Conservation (phyloP, 1,140 invertebrate genomes). For the Dendroctonus ponderosae region DNA sequence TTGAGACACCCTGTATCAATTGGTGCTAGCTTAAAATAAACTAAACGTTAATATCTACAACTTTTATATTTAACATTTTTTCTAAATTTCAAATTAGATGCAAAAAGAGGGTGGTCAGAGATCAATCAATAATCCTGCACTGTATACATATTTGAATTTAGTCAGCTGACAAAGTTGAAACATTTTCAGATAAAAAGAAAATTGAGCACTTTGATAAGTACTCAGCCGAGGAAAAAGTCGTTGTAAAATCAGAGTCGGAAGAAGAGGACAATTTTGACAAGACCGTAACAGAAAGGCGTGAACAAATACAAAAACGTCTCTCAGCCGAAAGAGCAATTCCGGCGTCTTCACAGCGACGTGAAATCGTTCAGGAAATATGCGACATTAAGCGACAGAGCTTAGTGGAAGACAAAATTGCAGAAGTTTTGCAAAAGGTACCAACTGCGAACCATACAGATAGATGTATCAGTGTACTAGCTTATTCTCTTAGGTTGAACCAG, state of each 20-base stretch:
- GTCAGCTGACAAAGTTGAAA: too few relatives aligned
- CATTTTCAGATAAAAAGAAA: conserved; percentile 52
- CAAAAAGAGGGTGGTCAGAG: too few relatives aligned
- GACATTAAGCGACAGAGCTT: conserved; percentile 67
- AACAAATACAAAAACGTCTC: conserved; percentile 68
- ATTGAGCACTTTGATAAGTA: conserved; percentile 62
- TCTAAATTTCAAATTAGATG: too few relatives aligned
- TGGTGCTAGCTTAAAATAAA: too few relatives aligned
- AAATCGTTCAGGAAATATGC: conserved; percentile 66
- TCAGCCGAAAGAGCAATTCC: conserved; percentile 64
- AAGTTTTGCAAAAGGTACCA: conserved; percentile 56
- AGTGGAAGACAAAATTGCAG: conserved; percentile 58
- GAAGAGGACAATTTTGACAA: conserved; percentile 67
- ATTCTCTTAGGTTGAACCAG: too few relatives aligned
- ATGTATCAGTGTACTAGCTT: background rate
- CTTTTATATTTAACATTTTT: too few relatives aligned
- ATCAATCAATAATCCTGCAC: too few relatives aligned
- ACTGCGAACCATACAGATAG: background rate
- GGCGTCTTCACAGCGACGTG: conserved; percentile 65
- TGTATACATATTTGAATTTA: too few relatives aligned
- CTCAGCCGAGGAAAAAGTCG: conserved; percentile 69
- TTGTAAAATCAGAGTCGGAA: conserved; percentile 64
- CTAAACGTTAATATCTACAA: too few relatives aligned
- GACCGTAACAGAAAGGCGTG: conserved; percentile 65
- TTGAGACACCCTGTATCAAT: too few relatives aligned